Conservation (phyloP, 2,888 invertebrate species). For the Mythimna albipuncta region DNA sequence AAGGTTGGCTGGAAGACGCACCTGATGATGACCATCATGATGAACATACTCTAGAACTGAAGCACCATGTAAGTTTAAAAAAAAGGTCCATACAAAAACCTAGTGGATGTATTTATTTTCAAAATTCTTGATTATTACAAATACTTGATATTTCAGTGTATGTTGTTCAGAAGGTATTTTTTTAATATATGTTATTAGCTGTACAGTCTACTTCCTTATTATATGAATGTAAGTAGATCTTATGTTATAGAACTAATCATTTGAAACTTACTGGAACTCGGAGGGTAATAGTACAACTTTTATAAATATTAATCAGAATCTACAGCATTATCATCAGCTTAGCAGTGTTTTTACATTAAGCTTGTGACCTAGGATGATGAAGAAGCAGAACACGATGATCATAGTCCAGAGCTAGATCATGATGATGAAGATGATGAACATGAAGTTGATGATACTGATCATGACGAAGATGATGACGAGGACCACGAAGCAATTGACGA, state of each 20-base stretch:
- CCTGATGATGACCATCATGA: constrained; percentile 89
- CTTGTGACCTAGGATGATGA: constrained; percentile 73
- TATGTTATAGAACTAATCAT: neutral
- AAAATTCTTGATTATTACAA: neutral
- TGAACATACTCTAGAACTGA: constrained; percentile 88
- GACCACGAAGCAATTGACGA: constrained; percentile 69
- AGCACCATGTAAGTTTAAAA: constrained; percentile 83
- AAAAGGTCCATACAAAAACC: neutral
- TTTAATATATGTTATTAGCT: neutral
- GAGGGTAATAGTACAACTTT: neutral
- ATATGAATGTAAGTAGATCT: neutral
- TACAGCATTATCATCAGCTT: neutral
- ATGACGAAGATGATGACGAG: constrained; percentile 61
- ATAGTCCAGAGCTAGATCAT: constrained; percentile 67
- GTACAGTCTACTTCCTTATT: neutral
- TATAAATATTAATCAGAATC: neutral
- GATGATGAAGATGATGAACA: constrained; percentile 61
- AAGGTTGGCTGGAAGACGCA: constrained; percentile 94
- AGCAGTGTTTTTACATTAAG: constrained; percentile 31
- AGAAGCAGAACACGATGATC: constrained; percentile 69
- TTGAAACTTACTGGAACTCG: neutral
- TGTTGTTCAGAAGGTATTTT: neutral
- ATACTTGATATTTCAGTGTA: neutral
- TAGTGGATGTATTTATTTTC: neutral
- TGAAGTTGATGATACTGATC: constrained; percentile 67